Evolutionary conservation across 2,113 vertebrate genomes (phyloP).

Genomic region (Daphoenositta chrysoptera): DNA sequence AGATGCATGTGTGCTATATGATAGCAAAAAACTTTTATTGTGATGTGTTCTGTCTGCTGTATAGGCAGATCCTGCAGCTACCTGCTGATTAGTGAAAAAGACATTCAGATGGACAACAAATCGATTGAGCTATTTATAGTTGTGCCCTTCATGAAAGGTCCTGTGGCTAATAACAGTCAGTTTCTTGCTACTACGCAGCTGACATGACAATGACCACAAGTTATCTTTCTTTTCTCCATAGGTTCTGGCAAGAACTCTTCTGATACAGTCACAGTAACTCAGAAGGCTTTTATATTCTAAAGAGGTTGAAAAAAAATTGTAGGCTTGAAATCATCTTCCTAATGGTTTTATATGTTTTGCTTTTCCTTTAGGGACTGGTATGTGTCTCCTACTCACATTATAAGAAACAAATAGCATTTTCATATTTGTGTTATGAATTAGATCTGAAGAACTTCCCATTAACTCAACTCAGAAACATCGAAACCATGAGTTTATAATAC

Average conservation of each 20-base stretch:
- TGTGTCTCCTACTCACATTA: background rate
- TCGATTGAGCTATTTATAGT: background rate
- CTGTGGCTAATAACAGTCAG: background rate
- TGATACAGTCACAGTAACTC: background rate
- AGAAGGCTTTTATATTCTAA: background rate
- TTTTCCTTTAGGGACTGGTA: background rate
- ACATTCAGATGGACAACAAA: background rate
- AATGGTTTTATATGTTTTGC: background rate
- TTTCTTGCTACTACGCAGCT: background rate
- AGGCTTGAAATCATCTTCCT: background rate
- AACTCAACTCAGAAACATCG: background rate
- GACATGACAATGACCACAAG: background rate
- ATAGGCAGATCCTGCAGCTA: background rate
- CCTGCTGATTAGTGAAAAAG: background rate
- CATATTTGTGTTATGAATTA: background rate
- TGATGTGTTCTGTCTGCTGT: background rate
- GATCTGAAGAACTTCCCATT: background rate
- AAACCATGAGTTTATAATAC: background rate
- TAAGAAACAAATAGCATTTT: background rate
- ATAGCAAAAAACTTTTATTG: background rate
- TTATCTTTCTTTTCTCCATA: background rate
- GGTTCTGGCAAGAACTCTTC: background rate
- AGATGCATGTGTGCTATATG: fast-evolving
- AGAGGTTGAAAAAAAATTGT: background rate
- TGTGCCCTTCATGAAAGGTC: background rate